Conservation (phyloP, 2,797 vertebrate species). For the Lepus townsendii region DNA sequence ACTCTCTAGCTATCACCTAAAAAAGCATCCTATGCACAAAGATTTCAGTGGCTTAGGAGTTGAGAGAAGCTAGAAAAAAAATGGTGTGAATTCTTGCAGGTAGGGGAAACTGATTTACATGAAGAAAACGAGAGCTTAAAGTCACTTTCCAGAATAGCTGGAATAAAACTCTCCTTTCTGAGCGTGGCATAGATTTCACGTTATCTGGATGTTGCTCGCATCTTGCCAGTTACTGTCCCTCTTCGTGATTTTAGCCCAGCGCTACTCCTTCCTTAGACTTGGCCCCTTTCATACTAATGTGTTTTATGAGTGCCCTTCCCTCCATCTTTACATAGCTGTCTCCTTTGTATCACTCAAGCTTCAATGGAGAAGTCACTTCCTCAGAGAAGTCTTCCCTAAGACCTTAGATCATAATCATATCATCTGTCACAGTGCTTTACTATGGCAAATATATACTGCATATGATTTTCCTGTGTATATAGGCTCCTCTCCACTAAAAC, state of each 20-base stretch:
- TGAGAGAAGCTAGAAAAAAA: not conserved
- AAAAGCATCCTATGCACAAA: not conserved
- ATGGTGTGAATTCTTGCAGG: not conserved
- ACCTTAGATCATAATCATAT: not conserved
- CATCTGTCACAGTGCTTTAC: not conserved
- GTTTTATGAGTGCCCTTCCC: not conserved
- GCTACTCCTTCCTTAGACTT: not conserved
- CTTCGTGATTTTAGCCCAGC: not conserved
- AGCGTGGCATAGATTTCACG: not conserved
- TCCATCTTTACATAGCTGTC: not conserved
- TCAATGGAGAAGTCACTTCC: not conserved
- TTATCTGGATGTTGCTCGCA: not conserved
- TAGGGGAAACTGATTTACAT: not conserved
- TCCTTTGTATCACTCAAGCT: not conserved
- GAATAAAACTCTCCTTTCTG: not conserved
- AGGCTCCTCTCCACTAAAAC: not conserved
- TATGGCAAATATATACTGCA: not conserved
- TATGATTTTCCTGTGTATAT: not conserved
- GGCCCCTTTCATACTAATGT: rapidly evolving
- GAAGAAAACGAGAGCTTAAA: slow-evolving; percentile 3
- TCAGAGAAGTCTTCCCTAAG: not conserved
- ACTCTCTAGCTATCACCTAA: no score
- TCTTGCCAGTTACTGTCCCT: not conserved
- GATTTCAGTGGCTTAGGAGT: not conserved
- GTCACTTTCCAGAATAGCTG: not conserved